Evolutionary conservation across 2,113 vertebrate species (phyloP).

Genomic region (Xenus cinereus): DNA sequence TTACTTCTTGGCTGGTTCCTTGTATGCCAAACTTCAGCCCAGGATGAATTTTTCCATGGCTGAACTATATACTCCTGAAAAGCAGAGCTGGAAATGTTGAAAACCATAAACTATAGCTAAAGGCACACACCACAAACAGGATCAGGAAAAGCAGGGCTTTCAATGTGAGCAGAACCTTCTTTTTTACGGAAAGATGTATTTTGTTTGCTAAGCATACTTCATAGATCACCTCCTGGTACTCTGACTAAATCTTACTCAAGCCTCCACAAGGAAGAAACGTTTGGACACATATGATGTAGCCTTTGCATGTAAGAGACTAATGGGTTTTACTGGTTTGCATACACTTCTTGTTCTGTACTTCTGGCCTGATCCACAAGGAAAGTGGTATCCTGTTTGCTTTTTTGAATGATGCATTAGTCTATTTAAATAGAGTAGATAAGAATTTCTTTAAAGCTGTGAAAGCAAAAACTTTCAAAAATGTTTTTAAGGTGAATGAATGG

Average conservation of each 20-base stretch:
- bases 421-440: background rate
- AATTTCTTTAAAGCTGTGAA: background rate
- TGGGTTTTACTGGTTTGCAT: background rate
- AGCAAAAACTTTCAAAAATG: background rate
- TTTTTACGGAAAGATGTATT: background rate
- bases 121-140: background rate
- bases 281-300: background rate
- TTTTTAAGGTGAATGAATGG: background rate
- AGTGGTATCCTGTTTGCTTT: background rate
- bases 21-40: background rate
- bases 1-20: conserved; percentile 9
- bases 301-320: background rate
- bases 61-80: conserved; percentile 12
- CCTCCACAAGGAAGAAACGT: background rate
- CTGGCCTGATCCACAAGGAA: background rate
- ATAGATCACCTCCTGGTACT: background rate
- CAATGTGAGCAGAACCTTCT: background rate
- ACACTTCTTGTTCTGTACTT: background rate
- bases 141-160: background rate
- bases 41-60: conserved; percentile 11
- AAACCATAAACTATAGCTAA: background rate
- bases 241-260: background rate
- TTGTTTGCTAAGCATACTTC: background rate
- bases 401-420: background rate
- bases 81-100: background rate